phyloP scores from a whole-genome alignment of 2,113 vertebrate species.

The Hydropotes inermis region DNA sequence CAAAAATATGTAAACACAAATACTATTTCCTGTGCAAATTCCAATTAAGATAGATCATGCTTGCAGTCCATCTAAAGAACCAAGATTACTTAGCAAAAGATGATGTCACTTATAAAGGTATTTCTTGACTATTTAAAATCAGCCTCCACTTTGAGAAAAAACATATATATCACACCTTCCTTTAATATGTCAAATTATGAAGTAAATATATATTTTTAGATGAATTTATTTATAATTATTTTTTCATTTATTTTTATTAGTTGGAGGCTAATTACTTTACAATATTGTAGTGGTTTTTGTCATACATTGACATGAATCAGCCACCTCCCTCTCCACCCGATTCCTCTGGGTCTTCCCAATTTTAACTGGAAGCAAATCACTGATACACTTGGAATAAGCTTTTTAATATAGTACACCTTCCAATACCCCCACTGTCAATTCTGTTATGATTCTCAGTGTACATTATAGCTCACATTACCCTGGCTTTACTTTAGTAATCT shows the following conservation, averaged over 20 bases:
- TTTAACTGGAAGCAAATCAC: background rate
- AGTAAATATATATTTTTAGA: background rate
- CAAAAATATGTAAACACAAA: background rate
- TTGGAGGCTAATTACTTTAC: no score
- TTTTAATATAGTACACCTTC: background rate
- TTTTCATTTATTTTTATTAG: no score
- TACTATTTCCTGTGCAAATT: background rate
- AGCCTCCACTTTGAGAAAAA: background rate
- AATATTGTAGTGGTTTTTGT: no score
- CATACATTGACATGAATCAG: no score
- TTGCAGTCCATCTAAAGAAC: background rate
- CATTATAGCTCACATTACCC: background rate
- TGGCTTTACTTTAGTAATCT: background rate
- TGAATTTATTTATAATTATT: no score
- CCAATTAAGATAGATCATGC: background rate
- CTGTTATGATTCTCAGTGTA: background rate
- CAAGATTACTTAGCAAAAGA: background rate
- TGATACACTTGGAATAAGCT: background rate
- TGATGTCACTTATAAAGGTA: background rate
- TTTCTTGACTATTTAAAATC: background rate
- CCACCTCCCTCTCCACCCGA: no score
- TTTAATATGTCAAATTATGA: background rate
- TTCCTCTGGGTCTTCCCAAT: background rate
- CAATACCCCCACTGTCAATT: no score
- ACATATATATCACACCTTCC: background rate